Evolutionary conservation across 2,113 vertebrate species (phyloP).

Genomic region (Equus quagga): DNA sequence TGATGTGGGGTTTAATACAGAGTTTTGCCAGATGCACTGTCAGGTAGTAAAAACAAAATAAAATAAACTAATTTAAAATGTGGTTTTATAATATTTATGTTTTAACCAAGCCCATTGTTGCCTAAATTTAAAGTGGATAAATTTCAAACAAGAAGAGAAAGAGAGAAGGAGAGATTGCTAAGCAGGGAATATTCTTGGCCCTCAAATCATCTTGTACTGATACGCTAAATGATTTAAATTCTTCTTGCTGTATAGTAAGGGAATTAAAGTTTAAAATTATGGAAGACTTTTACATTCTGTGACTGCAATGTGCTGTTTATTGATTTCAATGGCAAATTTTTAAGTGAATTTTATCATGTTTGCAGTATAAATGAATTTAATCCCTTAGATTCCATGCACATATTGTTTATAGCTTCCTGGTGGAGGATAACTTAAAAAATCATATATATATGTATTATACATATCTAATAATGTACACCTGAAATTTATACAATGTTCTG

Average conservation of each 20-base stretch:
- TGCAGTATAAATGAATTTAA: too few relatives aligned
- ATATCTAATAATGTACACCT: too few relatives aligned
- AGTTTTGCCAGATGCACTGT: neutral
- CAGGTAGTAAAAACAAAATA: neutral
- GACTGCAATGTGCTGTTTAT: too few relatives aligned
- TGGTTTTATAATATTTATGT: neutral
- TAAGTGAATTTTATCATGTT: neutral
- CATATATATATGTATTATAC: too few relatives aligned
- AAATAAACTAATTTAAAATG: neutral
- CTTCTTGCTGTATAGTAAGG: neutral
- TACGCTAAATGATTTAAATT: too few relatives aligned
- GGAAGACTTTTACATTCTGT: neutral
- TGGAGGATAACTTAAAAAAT: neutral
- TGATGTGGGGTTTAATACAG: neutral
- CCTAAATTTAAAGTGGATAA: accelerated
- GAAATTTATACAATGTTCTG: too few relatives aligned
- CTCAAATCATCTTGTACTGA: accelerated
- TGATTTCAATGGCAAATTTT: neutral
- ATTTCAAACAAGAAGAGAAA: neutral
- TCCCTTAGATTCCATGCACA: neutral
- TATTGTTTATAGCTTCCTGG: neutral
- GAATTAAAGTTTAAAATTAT: neutral
- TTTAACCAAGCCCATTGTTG: neutral
- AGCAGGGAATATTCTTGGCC: neutral
- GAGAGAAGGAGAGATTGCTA: accelerated